Conservation (phyloP, 64 coral and sea anemone genomes). For the Actinia equina region DNA sequence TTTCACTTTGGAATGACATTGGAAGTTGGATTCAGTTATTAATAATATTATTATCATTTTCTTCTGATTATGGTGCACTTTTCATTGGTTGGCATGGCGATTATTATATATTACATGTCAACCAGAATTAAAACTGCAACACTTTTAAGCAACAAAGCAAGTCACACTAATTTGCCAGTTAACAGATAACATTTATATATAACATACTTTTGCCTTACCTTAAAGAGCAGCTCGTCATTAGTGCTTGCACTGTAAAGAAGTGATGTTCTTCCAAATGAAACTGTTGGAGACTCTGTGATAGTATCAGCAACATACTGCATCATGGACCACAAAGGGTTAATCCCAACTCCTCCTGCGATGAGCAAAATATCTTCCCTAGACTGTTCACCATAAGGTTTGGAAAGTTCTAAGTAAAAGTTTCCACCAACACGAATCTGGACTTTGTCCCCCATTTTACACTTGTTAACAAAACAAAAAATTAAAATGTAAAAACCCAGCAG, state of each 20-base stretch:
- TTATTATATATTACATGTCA: no score
- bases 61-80: no score
- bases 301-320: constrained; percentile 51
- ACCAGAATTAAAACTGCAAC: no score
- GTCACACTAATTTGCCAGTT: no score
- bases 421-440: constrained; percentile 83
- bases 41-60: no score
- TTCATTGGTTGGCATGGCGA: no score
- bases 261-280: constrained; percentile 43
- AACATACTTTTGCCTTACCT: constrained; percentile 29
- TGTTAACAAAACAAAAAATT: no score
- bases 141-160: no score
- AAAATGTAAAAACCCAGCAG: no score
- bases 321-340: constrained; percentile 85
- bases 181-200: no score
- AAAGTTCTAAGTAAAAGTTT: constrained; percentile 54
- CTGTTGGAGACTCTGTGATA: neutral
- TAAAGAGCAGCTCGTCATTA: constrained; percentile 71
- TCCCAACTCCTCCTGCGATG: constrained; percentile 84
- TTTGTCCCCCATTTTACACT: constrained; percentile 71
- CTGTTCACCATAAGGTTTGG: neutral
- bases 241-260: constrained; percentile 74
- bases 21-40: no score
- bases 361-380: constrained; percentile 50
- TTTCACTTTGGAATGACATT: no score